phyloP scores from a whole-genome alignment of 2,888 invertebrate genomes.

The Clistopyga incitator region DNA sequence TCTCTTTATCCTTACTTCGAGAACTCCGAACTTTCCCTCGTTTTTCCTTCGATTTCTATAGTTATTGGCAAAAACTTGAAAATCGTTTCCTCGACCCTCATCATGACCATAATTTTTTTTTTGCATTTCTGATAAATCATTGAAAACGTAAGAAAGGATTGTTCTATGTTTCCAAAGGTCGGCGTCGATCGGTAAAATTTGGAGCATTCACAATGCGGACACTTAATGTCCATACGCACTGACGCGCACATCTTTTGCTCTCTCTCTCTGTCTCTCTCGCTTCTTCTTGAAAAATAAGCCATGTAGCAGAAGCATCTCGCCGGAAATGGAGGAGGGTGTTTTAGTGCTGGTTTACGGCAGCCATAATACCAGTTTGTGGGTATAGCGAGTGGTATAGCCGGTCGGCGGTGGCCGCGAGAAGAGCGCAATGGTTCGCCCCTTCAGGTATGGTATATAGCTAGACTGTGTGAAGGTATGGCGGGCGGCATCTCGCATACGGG shows the following conservation, averaged over 20 bases:
- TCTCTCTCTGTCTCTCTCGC: neutral
- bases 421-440: constrained; percentile 22
- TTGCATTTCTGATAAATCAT: neutral
- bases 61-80: neutral
- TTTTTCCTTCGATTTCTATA: constrained; percentile 28
- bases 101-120: neutral
- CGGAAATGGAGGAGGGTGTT: constrained; percentile 65
- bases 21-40: constrained; percentile 54
- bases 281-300: constrained; percentile 26
- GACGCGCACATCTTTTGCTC: constrained; percentile 22
- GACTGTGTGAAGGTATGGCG: constrained; percentile 26
- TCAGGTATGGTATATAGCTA: constrained; percentile 31
- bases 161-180: neutral
- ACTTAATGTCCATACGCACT: constrained; percentile 54
- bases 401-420: constrained; percentile 35
- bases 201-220: constrained; percentile 48
- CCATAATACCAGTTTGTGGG: constrained; percentile 67
- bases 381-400: constrained; percentile 57
- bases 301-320: constrained; percentile 44
- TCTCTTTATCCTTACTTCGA: constrained; percentile 53
- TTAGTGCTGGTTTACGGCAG: constrained; percentile 66
- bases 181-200: neutral
- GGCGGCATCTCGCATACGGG: constrained; percentile 37
- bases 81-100: neutral
- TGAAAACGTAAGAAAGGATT: neutral